phyloP scores from a whole-genome alignment of 2,888 invertebrate species.

The Scaptomyza reducta region DNA sequence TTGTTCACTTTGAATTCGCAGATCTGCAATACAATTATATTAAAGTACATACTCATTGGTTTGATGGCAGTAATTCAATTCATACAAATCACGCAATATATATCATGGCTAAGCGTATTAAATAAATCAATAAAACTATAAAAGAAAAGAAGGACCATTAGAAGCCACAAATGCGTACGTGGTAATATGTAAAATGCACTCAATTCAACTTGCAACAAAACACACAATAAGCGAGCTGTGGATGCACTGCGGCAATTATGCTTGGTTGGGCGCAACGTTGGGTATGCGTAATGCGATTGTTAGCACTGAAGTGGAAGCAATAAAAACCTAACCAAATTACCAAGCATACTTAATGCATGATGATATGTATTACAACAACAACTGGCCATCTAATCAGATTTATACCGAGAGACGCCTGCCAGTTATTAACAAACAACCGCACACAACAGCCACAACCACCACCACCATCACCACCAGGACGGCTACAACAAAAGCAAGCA shows the following conservation, averaged over 20 bases:
- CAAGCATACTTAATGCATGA: conserved; percentile 41
- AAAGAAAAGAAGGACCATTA: conserved; percentile 3
- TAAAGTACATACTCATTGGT: conserved; percentile 7
- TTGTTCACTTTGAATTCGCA: conserved; percentile 94
- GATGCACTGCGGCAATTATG: conserved; percentile 15
- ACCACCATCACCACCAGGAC: neutral
- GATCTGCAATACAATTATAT: conserved; percentile 76
- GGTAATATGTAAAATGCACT: conserved; percentile 42
- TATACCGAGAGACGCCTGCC: conserved; percentile 37
- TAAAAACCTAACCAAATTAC: conserved; percentile 68
- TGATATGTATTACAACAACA: conserved; percentile 30
- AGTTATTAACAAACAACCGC: conserved; percentile 23
- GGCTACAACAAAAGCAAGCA: conserved; percentile 17
- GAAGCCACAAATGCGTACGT: conserved; percentile 3
- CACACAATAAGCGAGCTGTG: conserved; percentile 32
- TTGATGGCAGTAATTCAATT: conserved; percentile 13
- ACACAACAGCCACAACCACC: neutral
- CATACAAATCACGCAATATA: conserved; percentile 43
- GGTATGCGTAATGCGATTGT: conserved; percentile 66
- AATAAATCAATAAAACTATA: conserved; percentile 5
- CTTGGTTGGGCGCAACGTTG: conserved; percentile 29
- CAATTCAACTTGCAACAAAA: conserved; percentile 38
- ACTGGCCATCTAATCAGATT: conserved; percentile 52
- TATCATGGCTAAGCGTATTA: conserved; percentile 5
- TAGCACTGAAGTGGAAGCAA: conserved; percentile 54